phyloP scores from a whole-genome alignment of 1,140 invertebrate genomes.

The Drosophila pectinifera region DNA sequence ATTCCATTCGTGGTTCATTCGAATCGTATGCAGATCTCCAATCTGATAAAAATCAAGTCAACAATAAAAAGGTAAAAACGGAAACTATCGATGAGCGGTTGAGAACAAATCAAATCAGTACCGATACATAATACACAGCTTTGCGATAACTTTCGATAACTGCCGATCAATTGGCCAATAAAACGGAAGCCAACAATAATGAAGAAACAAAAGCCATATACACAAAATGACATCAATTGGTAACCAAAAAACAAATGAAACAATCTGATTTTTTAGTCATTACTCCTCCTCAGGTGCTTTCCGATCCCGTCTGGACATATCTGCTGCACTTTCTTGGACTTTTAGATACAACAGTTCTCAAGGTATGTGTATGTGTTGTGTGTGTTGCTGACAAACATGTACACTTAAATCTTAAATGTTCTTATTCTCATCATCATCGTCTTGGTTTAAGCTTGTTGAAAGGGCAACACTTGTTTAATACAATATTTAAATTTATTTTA shows the following conservation, averaged over 20 bases:
- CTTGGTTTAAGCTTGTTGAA: constrained; percentile 54
- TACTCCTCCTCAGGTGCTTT: constrained; percentile 15
- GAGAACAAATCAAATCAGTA: constrained; percentile 28
- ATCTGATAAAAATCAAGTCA: constrained; percentile 24
- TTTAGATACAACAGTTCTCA: constrained; percentile 44
- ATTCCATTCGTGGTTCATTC: constrained; percentile 24
- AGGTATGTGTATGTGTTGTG: constrained; percentile 11
- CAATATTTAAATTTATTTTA: constrained; percentile 83
- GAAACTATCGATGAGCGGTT: constrained; percentile 26
- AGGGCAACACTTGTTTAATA: constrained; percentile 79
- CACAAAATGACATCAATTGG: constrained; percentile 74
- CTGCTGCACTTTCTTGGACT: constrained; percentile 40
- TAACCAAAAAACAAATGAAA: constrained; percentile 49
- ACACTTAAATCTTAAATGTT: constrained; percentile 50
- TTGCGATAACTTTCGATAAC: constrained; percentile 5
- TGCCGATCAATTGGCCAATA: constrained; percentile 27
- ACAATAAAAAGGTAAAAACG: constrained; percentile 28
- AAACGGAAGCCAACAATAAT: constrained; percentile 44
- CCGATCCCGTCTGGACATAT: constrained; percentile 42
- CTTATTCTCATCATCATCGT: constrained; percentile 31
- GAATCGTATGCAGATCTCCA: constrained; percentile 21
- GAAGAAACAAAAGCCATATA: constrained; percentile 61
- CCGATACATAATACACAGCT: constrained; percentile 7
- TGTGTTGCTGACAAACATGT: constrained; percentile 44
- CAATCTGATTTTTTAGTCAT: constrained; percentile 31